Conservation (phyloP, 2,888 invertebrate genomes). For the Scotopteryx bipunctaria region DNA sequence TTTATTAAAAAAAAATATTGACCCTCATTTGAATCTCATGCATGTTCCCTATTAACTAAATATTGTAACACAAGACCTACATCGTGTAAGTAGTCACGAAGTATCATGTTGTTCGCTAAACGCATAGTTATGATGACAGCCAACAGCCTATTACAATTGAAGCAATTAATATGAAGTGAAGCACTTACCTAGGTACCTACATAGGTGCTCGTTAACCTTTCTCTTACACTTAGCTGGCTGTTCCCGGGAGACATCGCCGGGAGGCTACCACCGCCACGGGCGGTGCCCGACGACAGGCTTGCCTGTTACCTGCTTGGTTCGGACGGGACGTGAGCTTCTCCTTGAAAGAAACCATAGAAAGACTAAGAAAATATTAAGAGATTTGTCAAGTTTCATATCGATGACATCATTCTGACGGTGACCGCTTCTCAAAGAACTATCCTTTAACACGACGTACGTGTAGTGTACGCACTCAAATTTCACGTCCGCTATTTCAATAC, state of each 20-base stretch:
- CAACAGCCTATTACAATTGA: conserved; percentile 1
- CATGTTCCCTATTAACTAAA: no score
- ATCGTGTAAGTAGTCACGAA: not conserved
- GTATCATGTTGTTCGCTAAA: not conserved
- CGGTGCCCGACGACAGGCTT: no score
- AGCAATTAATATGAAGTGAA: conserved; percentile 3
- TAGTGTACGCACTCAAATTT: conserved; percentile 24
- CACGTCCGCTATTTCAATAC: conserved; percentile 31
- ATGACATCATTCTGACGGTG: not conserved
- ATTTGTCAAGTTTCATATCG: no score
- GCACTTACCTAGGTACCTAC: conserved; percentile 3
- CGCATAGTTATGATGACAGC: not conserved
- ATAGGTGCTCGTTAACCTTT: conserved; percentile 13
- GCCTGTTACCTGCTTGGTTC: no score
- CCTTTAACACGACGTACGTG: not conserved
- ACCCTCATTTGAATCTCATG: no score
- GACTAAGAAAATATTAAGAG: no score
- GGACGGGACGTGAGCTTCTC: no score
- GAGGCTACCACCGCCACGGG: not conserved
- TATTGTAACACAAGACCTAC: no score
- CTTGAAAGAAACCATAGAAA: no score
- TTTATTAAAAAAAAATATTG: no score
- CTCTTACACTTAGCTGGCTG: conserved; percentile 12
- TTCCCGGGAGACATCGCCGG: not conserved
- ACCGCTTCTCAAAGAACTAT: not conserved